Base-by-base conservation (phyloP, 2,888 invertebrate genomes). In the Eupithecia subfuscata region DNA sequence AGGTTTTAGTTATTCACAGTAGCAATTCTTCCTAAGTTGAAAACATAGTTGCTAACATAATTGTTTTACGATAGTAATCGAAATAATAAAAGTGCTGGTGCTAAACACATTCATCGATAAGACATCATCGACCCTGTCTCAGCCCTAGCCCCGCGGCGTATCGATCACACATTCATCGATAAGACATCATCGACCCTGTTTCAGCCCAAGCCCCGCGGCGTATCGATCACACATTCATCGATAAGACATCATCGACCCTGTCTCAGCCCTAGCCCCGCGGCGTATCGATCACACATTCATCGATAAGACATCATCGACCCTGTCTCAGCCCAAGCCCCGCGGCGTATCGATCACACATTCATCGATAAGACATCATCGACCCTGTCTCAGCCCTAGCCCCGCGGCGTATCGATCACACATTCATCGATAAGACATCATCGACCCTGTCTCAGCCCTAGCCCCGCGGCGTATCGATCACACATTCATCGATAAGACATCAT, bases 331-430 rank as follows among this genome's bases (percentile, higher is more conserved):
- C 86, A 85, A 12, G 25, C 1, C 14, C 60, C 22, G 79, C 9
- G 45, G 87, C 88, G 84, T 86, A 91, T 92, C 91, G 92, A 93
- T 93, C n/a, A n/a, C n/a, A n/a, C n/a, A n/a, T n/a, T n/a, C n/a
- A n/a, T n/a, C n/a, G n/a, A n/a, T n/a, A n/a, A n/a, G 77, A 78
- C 12, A 79, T 63, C 78, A 74, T 78, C 80, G 83, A 79, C 65
- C 45, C 2, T 8, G 43, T 48, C 80, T 76, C 86, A 74, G n/a
- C 84, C 75, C 86, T 85, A 12, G 25, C 1, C 14, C 60, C 22
- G 79, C 9, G 45, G 87, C 88, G 84, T 86, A 91, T 92, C 91
- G 92, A 93, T 93, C n/a, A n/a, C n/a, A n/a, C n/a, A n/a, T n/a
- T n/a, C n/a, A n/a, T n/a, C n/a, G n/a, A n/a, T n/a, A n/a, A n/a